Evolutionary conservation across 2,888 invertebrate species (phyloP).

Genomic region (Platynereis dumerilii): DNA sequence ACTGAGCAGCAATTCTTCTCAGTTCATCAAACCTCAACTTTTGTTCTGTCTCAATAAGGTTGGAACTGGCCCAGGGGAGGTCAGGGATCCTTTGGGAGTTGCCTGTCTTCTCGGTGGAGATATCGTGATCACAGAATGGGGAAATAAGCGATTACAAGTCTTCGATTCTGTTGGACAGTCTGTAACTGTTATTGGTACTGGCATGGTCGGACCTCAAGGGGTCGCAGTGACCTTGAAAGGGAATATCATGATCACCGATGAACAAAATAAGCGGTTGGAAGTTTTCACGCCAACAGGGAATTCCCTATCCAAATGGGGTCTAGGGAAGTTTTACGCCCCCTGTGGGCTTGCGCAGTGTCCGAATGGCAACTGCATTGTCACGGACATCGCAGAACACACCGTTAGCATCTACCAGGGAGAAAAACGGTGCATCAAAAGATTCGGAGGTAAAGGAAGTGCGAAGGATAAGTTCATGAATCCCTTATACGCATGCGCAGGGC

Average conservation of each 20-base stretch:
- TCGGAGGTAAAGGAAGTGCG: slow-evolving; percentile 29
- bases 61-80: slow-evolving; percentile 27
- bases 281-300: slow-evolving; percentile 28
- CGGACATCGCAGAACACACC: slow-evolving; percentile 38
- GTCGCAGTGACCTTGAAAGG: slow-evolving; percentile 37
- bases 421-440: slow-evolving; percentile 32
- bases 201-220: slow-evolving; percentile 35
- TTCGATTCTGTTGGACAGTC: slow-evolving; percentile 30
- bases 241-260: slow-evolving; percentile 39
- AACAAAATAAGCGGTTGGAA: slow-evolving; percentile 38
- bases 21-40: slow-evolving; percentile 7
- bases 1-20: background rate
- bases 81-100: slow-evolving; percentile 38
- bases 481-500: slow-evolving; percentile 35
- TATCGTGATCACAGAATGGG: slow-evolving; percentile 39
- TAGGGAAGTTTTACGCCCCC: slow-evolving; percentile 38
- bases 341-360: slow-evolving; percentile 39
- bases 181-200: slow-evolving; percentile 18
- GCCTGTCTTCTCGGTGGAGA: slow-evolving; percentile 37
- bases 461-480: slow-evolving; percentile 38
- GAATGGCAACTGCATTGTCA: slow-evolving; percentile 40
- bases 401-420: slow-evolving; percentile 40
- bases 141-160: slow-evolving; percentile 40
- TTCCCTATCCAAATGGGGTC: slow-evolving; percentile 39
- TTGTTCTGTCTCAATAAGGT: slow-evolving; percentile 16